Base-by-base conservation (phyloP, 2,888 invertebrate species). In the Drosophila cracens region DNA sequence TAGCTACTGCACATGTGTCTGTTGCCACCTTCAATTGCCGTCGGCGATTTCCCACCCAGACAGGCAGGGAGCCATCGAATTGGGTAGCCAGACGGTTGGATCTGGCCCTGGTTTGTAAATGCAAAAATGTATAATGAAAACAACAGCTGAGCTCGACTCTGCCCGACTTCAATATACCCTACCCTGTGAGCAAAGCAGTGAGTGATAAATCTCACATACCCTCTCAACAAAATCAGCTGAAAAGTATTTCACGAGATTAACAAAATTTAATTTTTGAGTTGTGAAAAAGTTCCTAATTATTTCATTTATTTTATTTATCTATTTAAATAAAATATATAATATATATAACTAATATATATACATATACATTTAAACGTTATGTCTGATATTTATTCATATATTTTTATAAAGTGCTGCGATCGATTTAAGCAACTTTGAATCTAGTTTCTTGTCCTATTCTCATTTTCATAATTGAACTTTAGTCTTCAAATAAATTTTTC, bases 1-100 rank as follows among this genome's bases (percentile, higher is more conserved):
- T 8, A 46, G 46, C 25, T 2, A 8, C 33, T 16, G n/a, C 49
- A 31, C 38, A 60, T 52, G 51, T 43, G 34, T 21, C 38, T 58
- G 21, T 16, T 34, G 33, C 33, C 52, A 16, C 38, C 52, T 49
- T 53, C 46, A 59, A 59, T 8, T 60, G 72, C 78, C 75, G 78
- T 52, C 75, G 75, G 75, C 78, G 59, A 46, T 25, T 25, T 27
- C 16, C 27, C 52, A 56, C 27, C 27, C 38, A 27, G 8, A 5
- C 25, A 68, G 46, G 27, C 16, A 1, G 57, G 21, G 10, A 54
- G 3, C 40, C 31, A 65, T 34, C 5, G 18, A 18, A 36, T 40
- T 38, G 67, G 33, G 16, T 8, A n/a, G n/a, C 38, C n/a, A 38
- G 34, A 16, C 25, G 6, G 11, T 27, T 27, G 36, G 33, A 38